Conservation (phyloP, 2,113 vertebrate genomes). For the Grammomys surdaster region DNA sequence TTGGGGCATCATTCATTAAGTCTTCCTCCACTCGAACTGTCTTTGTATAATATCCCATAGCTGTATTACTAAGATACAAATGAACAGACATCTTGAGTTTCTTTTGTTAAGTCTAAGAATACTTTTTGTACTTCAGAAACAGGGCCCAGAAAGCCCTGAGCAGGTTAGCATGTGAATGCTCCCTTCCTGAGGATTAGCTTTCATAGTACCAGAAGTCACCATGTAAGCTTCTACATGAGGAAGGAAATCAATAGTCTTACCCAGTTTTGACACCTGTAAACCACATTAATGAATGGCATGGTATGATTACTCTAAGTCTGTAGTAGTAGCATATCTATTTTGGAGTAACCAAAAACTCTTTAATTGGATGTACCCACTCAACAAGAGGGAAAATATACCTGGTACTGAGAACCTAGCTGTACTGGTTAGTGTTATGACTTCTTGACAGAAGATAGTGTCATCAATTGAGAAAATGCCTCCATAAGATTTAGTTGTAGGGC, state of each 20-base stretch:
- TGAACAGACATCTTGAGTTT: background rate
- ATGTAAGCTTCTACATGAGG: background rate
- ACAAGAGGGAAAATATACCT: background rate
- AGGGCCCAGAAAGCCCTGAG: too few relatives aligned
- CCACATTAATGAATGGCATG: background rate
- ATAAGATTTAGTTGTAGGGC: background rate
- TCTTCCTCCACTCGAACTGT: background rate
- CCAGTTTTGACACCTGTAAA: background rate
- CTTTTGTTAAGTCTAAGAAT: background rate
- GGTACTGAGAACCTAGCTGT: background rate
- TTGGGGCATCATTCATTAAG: background rate
- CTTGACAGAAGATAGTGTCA: background rate
- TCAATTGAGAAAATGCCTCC: background rate
- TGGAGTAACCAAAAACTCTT: background rate
- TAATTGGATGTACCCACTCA: background rate
- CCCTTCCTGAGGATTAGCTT: background rate
- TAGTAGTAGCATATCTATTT: background rate
- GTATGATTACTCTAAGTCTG: background rate
- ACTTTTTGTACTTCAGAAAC: background rate
- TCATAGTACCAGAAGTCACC: background rate
- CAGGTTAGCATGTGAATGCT: background rate
- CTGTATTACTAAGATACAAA: background rate
- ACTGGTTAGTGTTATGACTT: background rate
- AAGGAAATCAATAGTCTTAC: background rate
- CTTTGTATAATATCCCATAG: background rate